Evolutionary conservation across 2,888 invertebrate species (phyloP).

Genomic region (Morpho achilles): DNA sequence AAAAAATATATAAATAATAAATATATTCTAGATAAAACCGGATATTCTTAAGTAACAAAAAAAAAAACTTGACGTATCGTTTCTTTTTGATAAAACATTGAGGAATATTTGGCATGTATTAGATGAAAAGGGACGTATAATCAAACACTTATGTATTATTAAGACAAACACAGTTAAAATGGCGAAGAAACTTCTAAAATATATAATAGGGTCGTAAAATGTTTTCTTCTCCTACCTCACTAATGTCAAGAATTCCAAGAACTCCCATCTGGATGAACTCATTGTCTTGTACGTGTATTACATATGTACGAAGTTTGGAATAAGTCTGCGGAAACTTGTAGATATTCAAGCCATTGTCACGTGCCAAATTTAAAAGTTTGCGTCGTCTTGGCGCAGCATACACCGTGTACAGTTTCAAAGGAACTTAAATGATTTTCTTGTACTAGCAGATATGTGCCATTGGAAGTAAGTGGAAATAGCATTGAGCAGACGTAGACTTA

Average conservation of each 20-base stretch:
- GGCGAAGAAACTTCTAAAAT: neutral
- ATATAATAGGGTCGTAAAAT: slow-evolving; percentile 3
- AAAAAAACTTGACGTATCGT: too few species aligned
- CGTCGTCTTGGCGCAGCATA: slow-evolving; percentile 23
- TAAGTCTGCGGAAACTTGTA: slow-evolving; percentile 13
- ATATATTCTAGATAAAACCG: too few species aligned
- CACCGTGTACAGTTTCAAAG: slow-evolving; percentile 1
- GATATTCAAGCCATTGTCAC: slow-evolving; percentile 35
- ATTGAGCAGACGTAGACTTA: neutral
- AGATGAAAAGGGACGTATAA: too few species aligned
- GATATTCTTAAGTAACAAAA: too few species aligned
- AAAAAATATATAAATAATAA: too few species aligned
- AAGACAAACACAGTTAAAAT: neutral
- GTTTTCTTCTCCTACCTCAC: slow-evolving; percentile 5
- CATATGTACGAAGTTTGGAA: slow-evolving; percentile 16
- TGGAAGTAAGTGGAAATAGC: neutral
- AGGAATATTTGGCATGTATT: too few species aligned
- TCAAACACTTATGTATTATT: too few species aligned
- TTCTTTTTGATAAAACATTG: too few species aligned
- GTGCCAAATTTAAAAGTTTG: slow-evolving; percentile 43
- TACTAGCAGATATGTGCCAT: neutral
- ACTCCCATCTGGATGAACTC: slow-evolving; percentile 15
- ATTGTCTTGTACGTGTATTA: slow-evolving; percentile 13
- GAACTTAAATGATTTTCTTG: slow-evolving; percentile 7
- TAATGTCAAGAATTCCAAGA: slow-evolving; percentile 8